A percentile compares a stretch with the other conserved stretches of the same genome.
Conservation (phyloP, 1,140 invertebrate species). For the Hyles vespertilio region DNA sequence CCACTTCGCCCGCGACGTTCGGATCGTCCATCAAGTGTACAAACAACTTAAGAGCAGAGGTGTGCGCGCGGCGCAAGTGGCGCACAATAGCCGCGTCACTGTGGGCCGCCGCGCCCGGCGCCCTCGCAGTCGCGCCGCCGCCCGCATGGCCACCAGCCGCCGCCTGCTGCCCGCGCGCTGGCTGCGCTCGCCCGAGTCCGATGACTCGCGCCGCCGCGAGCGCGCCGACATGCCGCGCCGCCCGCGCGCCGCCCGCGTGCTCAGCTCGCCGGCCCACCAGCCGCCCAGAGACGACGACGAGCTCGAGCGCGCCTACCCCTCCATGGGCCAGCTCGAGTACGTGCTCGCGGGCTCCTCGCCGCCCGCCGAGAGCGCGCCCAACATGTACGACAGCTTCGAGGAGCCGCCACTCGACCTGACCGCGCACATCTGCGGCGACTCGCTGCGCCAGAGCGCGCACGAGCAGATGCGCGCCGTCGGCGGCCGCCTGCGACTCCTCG, state of each 20-base stretch:
- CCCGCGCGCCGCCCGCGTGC: conserved; percentile 44
- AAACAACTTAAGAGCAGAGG: conserved; percentile 40
- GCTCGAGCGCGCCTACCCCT: conserved; percentile 79
- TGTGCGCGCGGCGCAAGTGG: conserved; percentile 55
- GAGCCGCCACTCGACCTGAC: conserved; percentile 82
- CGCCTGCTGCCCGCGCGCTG: conserved; percentile 54
- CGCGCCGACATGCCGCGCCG: conserved; percentile 49
- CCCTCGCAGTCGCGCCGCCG: conserved; percentile 48
- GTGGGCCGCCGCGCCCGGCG: conserved; percentile 15
- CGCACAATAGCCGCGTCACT: conserved; percentile 43
- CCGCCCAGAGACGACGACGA: conserved; percentile 73
- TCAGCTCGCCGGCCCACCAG: conserved; percentile 42
- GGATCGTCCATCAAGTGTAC: conserved; percentile 21
- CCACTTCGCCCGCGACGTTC: not conserved
- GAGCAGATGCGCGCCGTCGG: conserved; percentile 83
- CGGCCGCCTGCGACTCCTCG: conserved; percentile 80
- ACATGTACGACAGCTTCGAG: conserved; percentile 85
- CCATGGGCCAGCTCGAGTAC: conserved; percentile 81
- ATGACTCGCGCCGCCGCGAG: conserved; percentile 31
- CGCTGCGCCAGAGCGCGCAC: conserved; percentile 81
- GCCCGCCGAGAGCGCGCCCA: conserved; percentile 83
- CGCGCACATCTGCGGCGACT: conserved; percentile 84
- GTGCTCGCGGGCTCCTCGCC: conserved; percentile 85
- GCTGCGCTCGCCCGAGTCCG: conserved; percentile 44
- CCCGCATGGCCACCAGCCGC: conserved; percentile 63